Conservation (phyloP, 1,140 invertebrate genomes). For the Antheraea mylitta region DNA sequence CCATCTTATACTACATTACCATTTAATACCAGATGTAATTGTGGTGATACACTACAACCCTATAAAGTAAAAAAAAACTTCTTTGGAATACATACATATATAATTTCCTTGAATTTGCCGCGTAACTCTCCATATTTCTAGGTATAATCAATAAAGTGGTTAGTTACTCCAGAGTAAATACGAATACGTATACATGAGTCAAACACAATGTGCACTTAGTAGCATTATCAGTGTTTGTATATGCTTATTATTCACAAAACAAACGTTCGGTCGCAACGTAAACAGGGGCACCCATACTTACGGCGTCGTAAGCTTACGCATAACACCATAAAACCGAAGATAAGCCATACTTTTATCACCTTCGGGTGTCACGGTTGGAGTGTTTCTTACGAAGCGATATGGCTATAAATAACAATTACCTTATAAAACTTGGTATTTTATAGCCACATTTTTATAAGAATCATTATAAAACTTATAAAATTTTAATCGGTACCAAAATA, state of each 20-base stretch:
- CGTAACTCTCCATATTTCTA: neutral
- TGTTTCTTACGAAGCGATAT: slow-evolving; percentile 20
- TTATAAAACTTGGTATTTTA: neutral
- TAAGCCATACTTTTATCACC: slow-evolving; percentile 65
- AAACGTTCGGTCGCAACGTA: slow-evolving; percentile 9
- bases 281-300: slow-evolving; percentile 15
- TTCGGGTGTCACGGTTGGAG: slow-evolving; percentile 12
- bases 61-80: too few species aligned
- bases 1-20: too few species aligned
- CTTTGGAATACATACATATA: too few species aligned
- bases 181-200: neutral
- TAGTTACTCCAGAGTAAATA: neutral
- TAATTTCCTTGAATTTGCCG: too few species aligned
- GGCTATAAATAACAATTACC: slow-evolving; percentile 7
- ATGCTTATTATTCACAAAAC: slow-evolving; percentile 8
- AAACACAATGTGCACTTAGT: neutral
- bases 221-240: slow-evolving; percentile 3
- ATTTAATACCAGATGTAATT: too few species aligned
- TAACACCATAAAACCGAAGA: slow-evolving; percentile 66
- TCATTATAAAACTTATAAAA: neutral
- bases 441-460: neutral
- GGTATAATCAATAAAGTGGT: neutral
- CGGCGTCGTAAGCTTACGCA: slow-evolving; percentile 32
- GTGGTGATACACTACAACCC: too few species aligned
- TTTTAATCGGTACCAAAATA: neutral